Evolutionary conservation across 1,140 invertebrate species (phyloP), one percentile per base, ranked within the genome.

Genomic region (Hycleus phaleratus): DNA sequence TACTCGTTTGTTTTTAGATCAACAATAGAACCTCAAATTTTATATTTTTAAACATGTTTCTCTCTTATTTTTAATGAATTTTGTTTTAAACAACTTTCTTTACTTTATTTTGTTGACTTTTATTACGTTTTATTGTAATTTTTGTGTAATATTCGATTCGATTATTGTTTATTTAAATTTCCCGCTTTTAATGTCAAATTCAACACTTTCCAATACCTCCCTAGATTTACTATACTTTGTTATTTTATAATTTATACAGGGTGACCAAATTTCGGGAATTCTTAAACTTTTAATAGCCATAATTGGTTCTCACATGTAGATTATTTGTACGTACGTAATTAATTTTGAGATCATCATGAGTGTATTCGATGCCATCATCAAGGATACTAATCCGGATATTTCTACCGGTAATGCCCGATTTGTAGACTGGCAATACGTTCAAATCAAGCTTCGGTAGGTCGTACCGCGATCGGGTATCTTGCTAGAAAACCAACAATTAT

Each of bases 321-420:
- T 42, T 42, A 3, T 4, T 3, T 42, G 5, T 42, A 42, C 10
- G 11, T 73, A 91, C 89, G 68, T 92, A 94, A 74, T 93, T 94
- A 3, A 75, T 75, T 40, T 73, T 76, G 1, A 95, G 72, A 72
- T 95, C 91, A 0, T 85, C 84, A 73, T 93, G 90, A 24, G 80
- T 85, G 70, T 87, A 82, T 72, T 93, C 89, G 7, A 93, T 74
- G 6, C 90, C 93, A 75, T 96, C 93, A 71, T 95, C 93, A 5
- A 96, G 75, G 49, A 96, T 86, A 0, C 85, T 84, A 1, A 95
- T 82, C 10, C 86, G 83, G 1, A 95, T 79, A 4, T 87, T 87
- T 63, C 79, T 81, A 9, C 93, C 93, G 2, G 90, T 91, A 67
- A 85, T 81, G 9, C 90, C 90, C 72, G 83, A 79, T 62, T 74